Evolutionary conservation across 2,888 invertebrate species (phyloP).

Genomic region (Melipona bicolor): DNA sequence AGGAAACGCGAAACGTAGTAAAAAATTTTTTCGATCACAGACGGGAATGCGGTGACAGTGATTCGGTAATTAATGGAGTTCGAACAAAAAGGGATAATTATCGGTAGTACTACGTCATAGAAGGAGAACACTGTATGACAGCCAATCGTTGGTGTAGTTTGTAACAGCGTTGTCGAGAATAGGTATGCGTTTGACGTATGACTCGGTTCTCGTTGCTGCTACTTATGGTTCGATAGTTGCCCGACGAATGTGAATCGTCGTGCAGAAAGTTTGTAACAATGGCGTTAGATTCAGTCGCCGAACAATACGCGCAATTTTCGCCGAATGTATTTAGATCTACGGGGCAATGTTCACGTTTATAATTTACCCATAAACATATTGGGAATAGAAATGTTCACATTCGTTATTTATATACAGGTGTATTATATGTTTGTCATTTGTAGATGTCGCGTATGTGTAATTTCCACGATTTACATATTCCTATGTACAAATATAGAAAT

Average conservation of each 20-base stretch:
- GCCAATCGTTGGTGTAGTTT: slow-evolving; percentile 3
- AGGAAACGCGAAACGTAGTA: no score
- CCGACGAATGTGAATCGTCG: slow-evolving; percentile 18
- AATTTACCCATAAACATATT: no score
- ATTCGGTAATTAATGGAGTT: neutral
- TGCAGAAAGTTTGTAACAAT: neutral
- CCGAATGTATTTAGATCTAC: slow-evolving; percentile 4
- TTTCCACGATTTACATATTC: no score
- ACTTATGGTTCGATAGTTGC: slow-evolving; percentile 24
- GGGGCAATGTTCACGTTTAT: no score
- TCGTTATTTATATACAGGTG: no score
- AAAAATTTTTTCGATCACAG: neutral
- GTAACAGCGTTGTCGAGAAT: slow-evolving; percentile 5
- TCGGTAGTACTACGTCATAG: neutral
- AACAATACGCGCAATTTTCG: neutral
- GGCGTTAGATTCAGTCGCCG: neutral
- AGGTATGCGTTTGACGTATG: slow-evolving; percentile 43
- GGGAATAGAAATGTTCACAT: no score
- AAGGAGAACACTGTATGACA: neutral
- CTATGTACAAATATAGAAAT: no score
- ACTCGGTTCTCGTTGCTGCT: slow-evolving; percentile 36
- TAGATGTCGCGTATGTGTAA: no score
- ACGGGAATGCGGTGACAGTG: neutral
- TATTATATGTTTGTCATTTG: no score
- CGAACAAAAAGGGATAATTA: neutral